These are phyloP conservation scores for Phalloptychus januarius DNA, from an alignment of 2,797 vertebrate species.

Conservation along the genomic window DNA sequence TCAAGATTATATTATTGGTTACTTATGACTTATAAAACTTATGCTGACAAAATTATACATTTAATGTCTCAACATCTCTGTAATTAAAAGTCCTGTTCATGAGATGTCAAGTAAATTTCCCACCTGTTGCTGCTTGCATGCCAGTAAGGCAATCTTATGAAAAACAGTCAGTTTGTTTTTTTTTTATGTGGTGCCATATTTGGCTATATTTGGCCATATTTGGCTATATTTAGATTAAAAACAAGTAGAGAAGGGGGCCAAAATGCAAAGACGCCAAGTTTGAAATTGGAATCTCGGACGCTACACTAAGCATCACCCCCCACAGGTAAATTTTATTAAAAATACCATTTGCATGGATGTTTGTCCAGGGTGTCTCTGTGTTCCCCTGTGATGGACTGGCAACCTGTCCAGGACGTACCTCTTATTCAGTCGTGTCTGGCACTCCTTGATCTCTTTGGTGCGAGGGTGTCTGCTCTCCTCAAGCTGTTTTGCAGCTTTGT, in stretches of 20 bases:
- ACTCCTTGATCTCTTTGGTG: slow-evolving; percentile 88
- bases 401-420: slow-evolving; percentile 67
- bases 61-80: background rate
- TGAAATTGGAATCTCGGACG: background rate
- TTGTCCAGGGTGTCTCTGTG: background rate
- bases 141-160: background rate
- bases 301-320: background rate
- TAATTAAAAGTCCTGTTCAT: background rate
- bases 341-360: background rate
- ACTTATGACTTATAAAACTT: background rate
- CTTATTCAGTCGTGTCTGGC: slow-evolving; percentile 85
- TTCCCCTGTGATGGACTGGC: background rate
- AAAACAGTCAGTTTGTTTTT: background rate
- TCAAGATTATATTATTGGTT: background rate
- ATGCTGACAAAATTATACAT: background rate
- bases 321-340: background rate
- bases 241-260: background rate
- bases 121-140: background rate
- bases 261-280: background rate
- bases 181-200: background rate
- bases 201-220: background rate
- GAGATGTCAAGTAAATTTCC: background rate
- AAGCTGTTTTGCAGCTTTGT: slow-evolving; percentile 87
- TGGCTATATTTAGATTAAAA: background rate
- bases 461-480: slow-evolving; percentile 93